Base-by-base conservation (phyloP, 2,797 vertebrate genomes). In the Urocyon cinereoargenteus region DNA sequence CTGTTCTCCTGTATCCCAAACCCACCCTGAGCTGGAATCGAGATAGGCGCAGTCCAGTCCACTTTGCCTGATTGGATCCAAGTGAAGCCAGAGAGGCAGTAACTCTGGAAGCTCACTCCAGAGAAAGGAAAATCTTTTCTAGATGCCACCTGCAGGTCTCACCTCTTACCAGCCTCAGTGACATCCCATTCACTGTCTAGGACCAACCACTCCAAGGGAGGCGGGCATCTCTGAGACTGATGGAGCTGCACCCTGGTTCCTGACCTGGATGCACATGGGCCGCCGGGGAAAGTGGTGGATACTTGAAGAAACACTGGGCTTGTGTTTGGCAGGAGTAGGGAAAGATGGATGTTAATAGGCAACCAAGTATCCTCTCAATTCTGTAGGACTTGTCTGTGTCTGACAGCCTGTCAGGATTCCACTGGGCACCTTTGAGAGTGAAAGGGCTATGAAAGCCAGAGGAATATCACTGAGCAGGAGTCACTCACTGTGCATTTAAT, bases 331-430 rank as follows among this genome's bases (percentile, higher is more conserved):
- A 61, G 81, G 34, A 86, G 14, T 12, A 8, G 6, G 5, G 18
- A 31, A 22, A 34, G 31, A 40, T 2, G 5, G n/a, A 31, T 57
- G 24, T 26, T 8, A 3, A 28, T 1, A 55, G 72, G 45, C 6
- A 1, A 15, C 16, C 81, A 40, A 12, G 15, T 0, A 36, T 51
- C 85, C 21, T 4, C 70, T 18, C 11, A 14, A 4, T 36, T 34
- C 85, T 26, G 14, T 1, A 15, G 72, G 55, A 57, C 22, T 4
- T 24, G 51, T 66, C 79, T 49, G 34, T 1, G 13, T 53, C n/a
- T 55, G 88, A 95, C 91, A 89, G 40, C 87, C 55, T 82, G 94
- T 96, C 92, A 62, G 55, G 53, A 72, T 31, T 18, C 83, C 72
- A 22, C 21, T 2, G 26, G 75, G 64, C 64, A 24, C 36, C 28